Percentiles rank a stretch among this genome's conserved stretches.
phyloP scores from a whole-genome alignment of 2,113 vertebrate genomes.

The Limnothrissa miodon region DNA sequence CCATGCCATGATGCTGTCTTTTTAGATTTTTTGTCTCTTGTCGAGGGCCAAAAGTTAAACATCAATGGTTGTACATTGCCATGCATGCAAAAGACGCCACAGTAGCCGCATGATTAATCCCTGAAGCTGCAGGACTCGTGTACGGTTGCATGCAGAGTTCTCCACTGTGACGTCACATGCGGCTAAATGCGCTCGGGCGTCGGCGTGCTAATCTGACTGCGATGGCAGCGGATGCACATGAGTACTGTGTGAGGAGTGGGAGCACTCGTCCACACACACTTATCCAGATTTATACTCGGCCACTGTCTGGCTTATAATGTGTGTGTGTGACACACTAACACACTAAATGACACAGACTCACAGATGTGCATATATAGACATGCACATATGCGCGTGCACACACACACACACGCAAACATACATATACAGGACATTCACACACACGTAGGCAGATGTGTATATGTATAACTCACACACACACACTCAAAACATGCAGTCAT shows the following conservation, averaged over 20 bases:
- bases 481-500: no score
- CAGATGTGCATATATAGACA: no score
- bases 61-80: no score
- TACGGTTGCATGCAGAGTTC: no score
- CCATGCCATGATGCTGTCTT: no score
- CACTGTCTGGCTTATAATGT: not conserved
- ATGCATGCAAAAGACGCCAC: no score
- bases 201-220: not conserved
- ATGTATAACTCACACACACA: not conserved
- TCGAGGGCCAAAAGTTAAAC: no score
- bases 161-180: not conserved
- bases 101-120: no score
- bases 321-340: not conserved
- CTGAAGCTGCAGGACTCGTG: no score
- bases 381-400: not conserved
- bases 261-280: no score
- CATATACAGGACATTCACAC: not conserved
- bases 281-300: not conserved
- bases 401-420: not conserved
- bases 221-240: not conserved
- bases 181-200: not conserved
- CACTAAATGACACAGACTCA: not conserved
- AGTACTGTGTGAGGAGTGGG: no score
- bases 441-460: not conserved
- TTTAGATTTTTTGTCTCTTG: no score